A percentile compares a stretch with the other conserved stretches of the same genome.
Conservation (phyloP, 92 coral and sea anemone genomes). For the Pocillopora grandis region DNA sequence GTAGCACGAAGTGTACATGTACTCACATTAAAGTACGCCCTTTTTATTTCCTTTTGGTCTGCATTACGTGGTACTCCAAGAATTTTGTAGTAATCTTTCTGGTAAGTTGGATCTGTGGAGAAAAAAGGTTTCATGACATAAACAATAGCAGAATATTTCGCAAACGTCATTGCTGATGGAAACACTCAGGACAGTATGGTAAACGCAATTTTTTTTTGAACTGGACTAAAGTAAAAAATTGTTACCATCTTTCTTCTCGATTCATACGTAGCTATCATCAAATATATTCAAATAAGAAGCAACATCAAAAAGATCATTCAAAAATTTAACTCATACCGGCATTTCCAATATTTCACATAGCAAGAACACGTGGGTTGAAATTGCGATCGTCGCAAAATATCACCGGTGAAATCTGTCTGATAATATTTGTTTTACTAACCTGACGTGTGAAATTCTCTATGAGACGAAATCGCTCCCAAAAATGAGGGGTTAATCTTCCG, state of each 20-base stretch:
- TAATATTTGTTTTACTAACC: conserved; percentile 23
- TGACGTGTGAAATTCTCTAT: conserved; percentile 50
- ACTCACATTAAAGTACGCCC: conserved; percentile 92
- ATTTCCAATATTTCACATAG: too few relatives aligned
- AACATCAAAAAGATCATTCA: too few relatives aligned
- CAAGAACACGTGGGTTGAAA: conserved; percentile 29
- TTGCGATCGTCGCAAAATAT: neutral
- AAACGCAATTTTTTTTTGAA: too few relatives aligned
- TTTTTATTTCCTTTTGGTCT: conserved; percentile 88
- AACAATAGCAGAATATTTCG: neutral
- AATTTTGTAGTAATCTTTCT: conserved; percentile 84
- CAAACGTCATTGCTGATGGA: too few relatives aligned
- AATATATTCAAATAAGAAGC: too few relatives aligned
- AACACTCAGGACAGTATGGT: too few relatives aligned
- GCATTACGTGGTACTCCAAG: conserved; percentile 90
- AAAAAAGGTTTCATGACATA: neutral
- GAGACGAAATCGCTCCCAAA: conserved; percentile 28
- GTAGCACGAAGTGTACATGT: neutral
- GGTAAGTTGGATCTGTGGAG: conserved; percentile 54
- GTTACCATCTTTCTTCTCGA: too few relatives aligned
- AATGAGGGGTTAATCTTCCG: conserved; percentile 23
- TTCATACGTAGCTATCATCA: too few relatives aligned
- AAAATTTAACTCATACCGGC: too few relatives aligned
- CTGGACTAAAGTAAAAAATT: too few relatives aligned
- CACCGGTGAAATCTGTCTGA: neutral